A percentile compares a stretch with the other conserved stretches of the same genome.
Conservation (phyloP, 2,113 vertebrate species). For the Sapayoa aenigma region DNA sequence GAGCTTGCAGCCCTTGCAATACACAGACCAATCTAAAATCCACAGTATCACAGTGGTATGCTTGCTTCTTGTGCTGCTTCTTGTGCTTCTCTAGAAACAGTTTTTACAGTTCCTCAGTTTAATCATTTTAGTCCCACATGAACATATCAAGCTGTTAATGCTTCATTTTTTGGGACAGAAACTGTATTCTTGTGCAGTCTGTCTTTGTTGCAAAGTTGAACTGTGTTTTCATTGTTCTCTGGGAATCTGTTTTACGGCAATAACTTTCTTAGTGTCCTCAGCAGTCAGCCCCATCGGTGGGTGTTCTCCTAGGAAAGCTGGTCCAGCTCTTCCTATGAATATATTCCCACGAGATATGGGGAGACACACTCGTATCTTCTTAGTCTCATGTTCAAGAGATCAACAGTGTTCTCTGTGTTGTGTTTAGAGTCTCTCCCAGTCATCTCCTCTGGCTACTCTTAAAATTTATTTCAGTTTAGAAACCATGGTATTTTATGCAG, state of each 20-base stretch:
- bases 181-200: neutral
- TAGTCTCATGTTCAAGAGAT: neutral
- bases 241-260: neutral
- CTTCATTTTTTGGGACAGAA: neutral
- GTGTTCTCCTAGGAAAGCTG: neutral
- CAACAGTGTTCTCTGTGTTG: neutral
- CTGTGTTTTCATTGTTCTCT: neutral
- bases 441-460: neutral
- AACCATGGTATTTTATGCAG: neutral
- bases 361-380: neutral
- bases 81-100: neutral
- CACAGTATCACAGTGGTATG: neutral
- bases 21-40: neutral
- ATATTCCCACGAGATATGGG: neutral
- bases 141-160: neutral
- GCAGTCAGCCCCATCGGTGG: neutral
- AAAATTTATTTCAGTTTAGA: neutral
- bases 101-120: neutral
- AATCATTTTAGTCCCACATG: neutral
- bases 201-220: neutral
- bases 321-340: neutral
- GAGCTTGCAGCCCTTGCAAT: neutral
- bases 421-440: neutral
- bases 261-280: neutral
- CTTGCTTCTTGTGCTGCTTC: neutral